These are phyloP conservation scores for Epistrophe eligans DNA, from an alignment of 2,888 invertebrate species.

Conservation along the genomic window DNA sequence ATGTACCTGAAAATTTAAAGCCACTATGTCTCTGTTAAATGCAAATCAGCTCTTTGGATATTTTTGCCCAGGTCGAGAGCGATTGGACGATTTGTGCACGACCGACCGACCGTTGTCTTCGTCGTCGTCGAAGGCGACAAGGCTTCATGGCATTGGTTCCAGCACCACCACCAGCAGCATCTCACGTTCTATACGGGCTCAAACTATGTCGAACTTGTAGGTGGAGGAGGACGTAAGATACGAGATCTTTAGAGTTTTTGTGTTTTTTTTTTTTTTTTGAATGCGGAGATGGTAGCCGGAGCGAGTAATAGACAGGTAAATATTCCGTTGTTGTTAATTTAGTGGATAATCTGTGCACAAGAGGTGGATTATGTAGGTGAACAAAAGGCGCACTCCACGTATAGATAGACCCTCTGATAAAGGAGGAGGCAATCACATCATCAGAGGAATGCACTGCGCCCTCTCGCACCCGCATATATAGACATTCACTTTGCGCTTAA, in stretches of 20 bases:
- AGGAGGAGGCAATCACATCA: slow-evolving; percentile 12
- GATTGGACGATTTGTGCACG: slow-evolving; percentile 73
- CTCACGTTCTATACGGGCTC: slow-evolving; percentile 25
- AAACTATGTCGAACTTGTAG: slow-evolving; percentile 23
- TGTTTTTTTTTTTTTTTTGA: slow-evolving; percentile 10
- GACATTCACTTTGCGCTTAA: slow-evolving; percentile 50
- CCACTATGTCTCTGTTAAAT: slow-evolving; percentile 76
- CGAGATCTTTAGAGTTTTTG: slow-evolving; percentile 15
- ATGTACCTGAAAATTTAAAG: slow-evolving; percentile 76
- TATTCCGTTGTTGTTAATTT: slow-evolving; percentile 73
- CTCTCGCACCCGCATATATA: slow-evolving; percentile 41
- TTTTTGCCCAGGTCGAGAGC: slow-evolving; percentile 57
- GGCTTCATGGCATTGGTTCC: slow-evolving; percentile 47
- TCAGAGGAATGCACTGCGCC: slow-evolving; percentile 12
- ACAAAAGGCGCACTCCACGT: slow-evolving; percentile 66
- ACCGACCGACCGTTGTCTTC: slow-evolving; percentile 42
- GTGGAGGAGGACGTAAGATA: slow-evolving; percentile 35
- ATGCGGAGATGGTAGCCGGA: slow-evolving; percentile 38
- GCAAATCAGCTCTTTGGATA: slow-evolving; percentile 70
- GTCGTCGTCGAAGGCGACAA: slow-evolving; percentile 16
- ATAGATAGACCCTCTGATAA: slow-evolving; percentile 49
- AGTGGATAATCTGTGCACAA: slow-evolving; percentile 71
- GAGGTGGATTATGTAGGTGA: slow-evolving; percentile 70
- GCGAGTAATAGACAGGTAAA: slow-evolving; percentile 58
- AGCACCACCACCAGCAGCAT: background rate